These are phyloP conservation scores for Ditula angustiorana DNA, from an alignment of 2,888 invertebrate genomes.

Conservation along the genomic window DNA sequence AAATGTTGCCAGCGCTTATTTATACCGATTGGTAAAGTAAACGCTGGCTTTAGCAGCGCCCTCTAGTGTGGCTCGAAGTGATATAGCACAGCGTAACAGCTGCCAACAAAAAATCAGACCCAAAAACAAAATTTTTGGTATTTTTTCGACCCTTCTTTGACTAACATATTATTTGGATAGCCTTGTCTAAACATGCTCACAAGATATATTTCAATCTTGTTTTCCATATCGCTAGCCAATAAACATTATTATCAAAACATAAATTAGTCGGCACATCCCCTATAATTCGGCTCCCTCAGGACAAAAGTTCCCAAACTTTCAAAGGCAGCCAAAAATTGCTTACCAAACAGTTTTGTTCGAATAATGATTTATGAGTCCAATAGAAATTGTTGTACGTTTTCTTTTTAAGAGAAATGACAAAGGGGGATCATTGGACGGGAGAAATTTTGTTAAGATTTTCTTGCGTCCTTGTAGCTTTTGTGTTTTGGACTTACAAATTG, in stretches of 20 bases:
- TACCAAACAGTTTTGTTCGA: slow-evolving; percentile 17
- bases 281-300: neutral
- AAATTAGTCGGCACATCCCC: slow-evolving; percentile 12
- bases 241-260: neutral
- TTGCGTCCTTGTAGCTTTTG: neutral
- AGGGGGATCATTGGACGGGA: slow-evolving; percentile 2
- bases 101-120: too few relatives aligned
- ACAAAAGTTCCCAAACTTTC: slow-evolving; percentile 3
- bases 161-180: too few relatives aligned
- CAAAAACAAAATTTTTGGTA: too few relatives aligned
- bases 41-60: too few relatives aligned
- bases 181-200: too few relatives aligned
- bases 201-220: too few relatives aligned
- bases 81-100: too few relatives aligned
- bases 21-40: too few relatives aligned
- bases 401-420: slow-evolving; percentile 16
- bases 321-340: slow-evolving; percentile 18
- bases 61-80: too few relatives aligned
- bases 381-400: neutral
- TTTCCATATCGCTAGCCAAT: neutral
- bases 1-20: too few relatives aligned
- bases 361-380: slow-evolving; percentile 11
- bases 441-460: slow-evolving; percentile 9
- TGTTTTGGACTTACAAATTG: neutral
- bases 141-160: too few relatives aligned